phyloP scores from a whole-genome alignment of 2,797 vertebrate species.

The Cercopithecus petaurista region DNA sequence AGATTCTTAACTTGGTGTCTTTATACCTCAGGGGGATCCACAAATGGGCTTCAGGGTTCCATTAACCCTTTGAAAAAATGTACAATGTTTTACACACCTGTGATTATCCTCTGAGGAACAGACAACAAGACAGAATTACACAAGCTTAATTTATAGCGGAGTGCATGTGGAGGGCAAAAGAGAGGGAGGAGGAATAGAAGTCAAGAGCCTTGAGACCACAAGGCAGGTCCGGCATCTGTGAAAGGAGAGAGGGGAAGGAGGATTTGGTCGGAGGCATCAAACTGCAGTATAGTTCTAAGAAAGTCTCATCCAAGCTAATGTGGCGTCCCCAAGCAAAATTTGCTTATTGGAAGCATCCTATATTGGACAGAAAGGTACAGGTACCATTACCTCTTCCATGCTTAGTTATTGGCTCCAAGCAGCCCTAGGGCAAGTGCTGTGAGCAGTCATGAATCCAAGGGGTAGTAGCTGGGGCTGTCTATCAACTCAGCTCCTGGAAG shows the following conservation, averaged over 20 bases:
- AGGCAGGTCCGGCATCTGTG: neutral
- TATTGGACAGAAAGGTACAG: neutral
- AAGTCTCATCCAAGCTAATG: neutral
- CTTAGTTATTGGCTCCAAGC: neutral
- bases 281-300: neutral
- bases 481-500: neutral
- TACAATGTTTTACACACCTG: neutral
- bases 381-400: neutral
- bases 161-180: neutral
- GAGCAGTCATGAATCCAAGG: neutral
- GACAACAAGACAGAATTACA: neutral
- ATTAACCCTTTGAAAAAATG: neutral
- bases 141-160: neutral
- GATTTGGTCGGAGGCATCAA: neutral
- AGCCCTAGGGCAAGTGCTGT: neutral
- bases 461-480: neutral
- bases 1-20: neutral
- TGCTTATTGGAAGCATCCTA: neutral
- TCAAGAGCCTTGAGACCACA: neutral
- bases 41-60: neutral
- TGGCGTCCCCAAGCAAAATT: neutral
- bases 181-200: neutral
- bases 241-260: neutral
- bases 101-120: neutral
- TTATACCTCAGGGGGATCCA: neutral